These are phyloP conservation scores for Rutpela maculata DNA, from an alignment of 2,888 invertebrate species.

Conservation along the genomic window DNA sequence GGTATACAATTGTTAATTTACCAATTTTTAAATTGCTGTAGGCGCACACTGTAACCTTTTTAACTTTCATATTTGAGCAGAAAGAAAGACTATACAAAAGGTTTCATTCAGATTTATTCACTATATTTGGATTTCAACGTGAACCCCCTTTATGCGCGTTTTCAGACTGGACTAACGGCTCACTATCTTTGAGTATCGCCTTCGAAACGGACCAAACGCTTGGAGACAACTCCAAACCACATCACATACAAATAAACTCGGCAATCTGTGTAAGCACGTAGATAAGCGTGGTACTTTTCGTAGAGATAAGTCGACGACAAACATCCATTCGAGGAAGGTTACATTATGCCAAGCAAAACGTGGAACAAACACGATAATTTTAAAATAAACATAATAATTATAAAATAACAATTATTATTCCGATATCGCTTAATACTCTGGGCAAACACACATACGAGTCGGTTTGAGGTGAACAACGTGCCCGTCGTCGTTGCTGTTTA, in stretches of 20 bases:
- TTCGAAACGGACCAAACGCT: conserved; percentile 1
- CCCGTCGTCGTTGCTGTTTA: background rate
- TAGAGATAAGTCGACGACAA: conserved; percentile 50
- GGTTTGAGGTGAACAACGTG: background rate
- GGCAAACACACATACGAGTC: conserved; percentile 1
- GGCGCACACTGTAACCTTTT: no score
- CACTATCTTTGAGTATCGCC: background rate
- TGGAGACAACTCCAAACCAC: background rate
- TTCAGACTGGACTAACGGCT: no score
- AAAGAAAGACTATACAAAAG: no score
- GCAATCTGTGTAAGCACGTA: conserved; percentile 31
- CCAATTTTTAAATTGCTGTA: no score
- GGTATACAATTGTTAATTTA: no score
- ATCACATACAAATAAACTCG: conserved; percentile 5
- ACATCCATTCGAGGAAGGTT: conserved; percentile 48
- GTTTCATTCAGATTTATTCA: no score
- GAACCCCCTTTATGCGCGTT: no score
- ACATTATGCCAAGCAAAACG: conserved; percentile 49
- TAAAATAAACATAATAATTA: conserved; percentile 53
- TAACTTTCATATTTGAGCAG: no score
- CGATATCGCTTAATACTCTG: conserved; percentile 12
- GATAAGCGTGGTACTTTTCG: conserved; percentile 37
- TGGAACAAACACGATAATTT: conserved; percentile 52
- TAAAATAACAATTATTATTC: conserved; percentile 22
- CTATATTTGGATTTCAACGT: no score